Base-by-base conservation (phyloP, 2,797 vertebrate species). In the Sebastes hopkinsi region DNA sequence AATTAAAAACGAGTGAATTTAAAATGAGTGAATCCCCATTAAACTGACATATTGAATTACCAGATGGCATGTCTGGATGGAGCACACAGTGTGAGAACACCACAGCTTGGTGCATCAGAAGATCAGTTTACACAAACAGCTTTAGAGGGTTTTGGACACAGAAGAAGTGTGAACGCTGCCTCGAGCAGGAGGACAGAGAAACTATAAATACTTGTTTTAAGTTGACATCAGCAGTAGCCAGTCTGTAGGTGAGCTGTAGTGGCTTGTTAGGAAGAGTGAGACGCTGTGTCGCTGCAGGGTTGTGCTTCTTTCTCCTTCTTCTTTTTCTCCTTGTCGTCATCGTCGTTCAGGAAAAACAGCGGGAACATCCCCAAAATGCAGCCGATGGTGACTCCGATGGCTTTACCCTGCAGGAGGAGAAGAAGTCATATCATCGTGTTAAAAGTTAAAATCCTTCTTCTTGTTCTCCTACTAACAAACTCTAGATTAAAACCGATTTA, bases 291-390 rank as follows among this genome's bases (percentile, higher is more conserved):
- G 1, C 54, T 2, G 75, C 72, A 0, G 42, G 23, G 16, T 3
- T 38, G 23, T 0, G 77, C 72, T 27, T 76, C 75, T 23, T 76
- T 81, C 12, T 79, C 92, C 95, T 38, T 38, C 95, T 36, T 36
- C 36, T 38, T 38, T 18, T 67, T 50, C 10, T 67, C 46, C 34
- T 71, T 55, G 62, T 97, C 96, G 46, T 97, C 96, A 23, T 97
- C 95, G 8, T 96, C 96, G 5, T 88, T 88, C 70, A 99, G 92
- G 93, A 99, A 98, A 46, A 99, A 68, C 87, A 99, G 96, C 4
- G 98, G 98, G 93, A 99, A 99, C 98, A 99, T 99, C 88, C 98
- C 98, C 93, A 99, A 89, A 82, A 99, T 92, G 67, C 98, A 99
- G 88, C 98, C 98, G 88, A 99, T 96, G 80, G 97, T 92, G 72